A percentile compares a stretch with the other conserved stretches of the same genome.
Conservation (phyloP, 2,113 vertebrate genomes). For the Vidua macroura region DNA sequence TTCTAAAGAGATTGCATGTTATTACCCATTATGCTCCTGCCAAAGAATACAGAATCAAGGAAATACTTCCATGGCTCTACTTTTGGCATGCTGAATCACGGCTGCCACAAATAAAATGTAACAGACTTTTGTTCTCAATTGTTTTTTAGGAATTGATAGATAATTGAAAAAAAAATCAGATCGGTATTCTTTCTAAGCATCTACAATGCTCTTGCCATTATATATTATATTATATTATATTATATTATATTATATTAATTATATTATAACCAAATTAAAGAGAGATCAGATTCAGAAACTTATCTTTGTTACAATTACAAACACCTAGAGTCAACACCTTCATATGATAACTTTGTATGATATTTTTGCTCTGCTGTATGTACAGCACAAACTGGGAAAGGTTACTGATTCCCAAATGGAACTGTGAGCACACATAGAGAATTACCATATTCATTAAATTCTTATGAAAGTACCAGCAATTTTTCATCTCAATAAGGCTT, state of each 20-base stretch:
- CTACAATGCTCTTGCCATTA: neutral
- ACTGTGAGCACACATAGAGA: neutral
- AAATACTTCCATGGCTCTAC: neutral
- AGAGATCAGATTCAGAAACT: neutral
- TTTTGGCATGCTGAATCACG: neutral
- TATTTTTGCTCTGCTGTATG: neutral
- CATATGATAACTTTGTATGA: neutral
- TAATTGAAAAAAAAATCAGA: neutral
- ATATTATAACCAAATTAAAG: neutral
- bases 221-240: too few relatives aligned
- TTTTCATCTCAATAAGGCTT: neutral
- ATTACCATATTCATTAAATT: neutral
- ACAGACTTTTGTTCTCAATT: neutral
- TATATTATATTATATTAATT: neutral
- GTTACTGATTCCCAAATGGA: neutral
- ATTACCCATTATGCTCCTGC: constrained; percentile 15
- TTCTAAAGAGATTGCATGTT: constrained; percentile 27
- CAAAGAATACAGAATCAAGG: constrained; percentile 53
- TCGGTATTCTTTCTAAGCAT: neutral
- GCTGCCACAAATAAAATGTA: neutral
- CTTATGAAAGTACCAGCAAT: neutral
- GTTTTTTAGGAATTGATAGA: neutral
- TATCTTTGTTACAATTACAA: neutral
- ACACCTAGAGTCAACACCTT: neutral
- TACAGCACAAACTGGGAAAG: neutral